Evolutionary conservation across 2,797 vertebrate species (phyloP).

Genomic region (Cygnus olor): DNA sequence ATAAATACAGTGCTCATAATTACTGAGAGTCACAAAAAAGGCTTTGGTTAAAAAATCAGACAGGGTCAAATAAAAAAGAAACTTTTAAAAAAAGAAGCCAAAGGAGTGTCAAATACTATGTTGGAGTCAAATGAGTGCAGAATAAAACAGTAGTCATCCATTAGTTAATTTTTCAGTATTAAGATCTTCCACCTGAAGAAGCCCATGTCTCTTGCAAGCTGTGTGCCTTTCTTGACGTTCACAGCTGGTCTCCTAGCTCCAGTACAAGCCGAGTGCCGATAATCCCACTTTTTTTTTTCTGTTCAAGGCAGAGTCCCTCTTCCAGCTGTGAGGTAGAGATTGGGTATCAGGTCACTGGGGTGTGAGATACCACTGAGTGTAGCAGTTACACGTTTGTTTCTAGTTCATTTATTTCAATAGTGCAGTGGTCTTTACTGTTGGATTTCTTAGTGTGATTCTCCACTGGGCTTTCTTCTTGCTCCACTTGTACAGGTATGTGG

Average conservation of each 20-base stretch:
- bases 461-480: conserved; percentile 86
- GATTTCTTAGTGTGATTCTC: conserved; percentile 82
- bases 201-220: not conserved
- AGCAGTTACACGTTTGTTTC: conserved; percentile 92
- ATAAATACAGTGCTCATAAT: not conserved
- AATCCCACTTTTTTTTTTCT: not conserved
- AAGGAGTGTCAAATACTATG: conserved; percentile 19
- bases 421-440: conserved; percentile 89
- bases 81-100: not conserved
- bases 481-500: conserved; percentile 87
- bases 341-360: conserved; percentile 51
- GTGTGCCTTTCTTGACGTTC: conserved; percentile 47
- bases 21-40: conserved; percentile 31
- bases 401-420: conserved; percentile 94
- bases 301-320: conserved; percentile 49
- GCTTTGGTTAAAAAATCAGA: conserved; percentile 63
- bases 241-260: conserved; percentile 45
- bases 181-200: conserved; percentile 44
- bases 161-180: conserved; percentile 18
- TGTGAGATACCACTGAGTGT: conserved; percentile 16
- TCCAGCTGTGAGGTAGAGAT: conserved; percentile 50
- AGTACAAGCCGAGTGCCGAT: not conserved
- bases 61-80: conserved; percentile 51
- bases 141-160: conserved; percentile 10
- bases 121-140: conserved; percentile 27